phyloP scores from a whole-genome alignment of 2,888 invertebrate genomes.

The Creontiades dilutus region DNA sequence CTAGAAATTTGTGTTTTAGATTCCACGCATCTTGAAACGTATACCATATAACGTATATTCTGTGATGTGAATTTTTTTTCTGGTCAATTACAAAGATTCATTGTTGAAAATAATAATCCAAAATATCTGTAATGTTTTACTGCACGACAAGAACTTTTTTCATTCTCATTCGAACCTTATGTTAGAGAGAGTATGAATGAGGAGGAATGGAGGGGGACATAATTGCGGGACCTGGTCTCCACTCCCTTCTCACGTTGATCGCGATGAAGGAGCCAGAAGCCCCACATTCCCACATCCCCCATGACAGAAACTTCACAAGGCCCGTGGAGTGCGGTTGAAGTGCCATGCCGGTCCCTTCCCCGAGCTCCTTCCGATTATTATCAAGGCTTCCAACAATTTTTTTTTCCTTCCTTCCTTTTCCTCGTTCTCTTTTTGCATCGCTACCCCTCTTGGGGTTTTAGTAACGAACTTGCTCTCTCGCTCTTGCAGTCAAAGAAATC shows the following conservation, averaged over 20 bases:
- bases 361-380: conserved; percentile 57
- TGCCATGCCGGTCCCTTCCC: conserved; percentile 63
- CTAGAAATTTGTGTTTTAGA: not conserved
- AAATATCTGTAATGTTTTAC: too few relatives aligned
- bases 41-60: not conserved
- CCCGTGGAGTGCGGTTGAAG: conserved; percentile 64
- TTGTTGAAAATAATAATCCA: not conserved
- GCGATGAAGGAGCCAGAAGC: conserved; percentile 63
- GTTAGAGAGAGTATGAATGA: not conserved
- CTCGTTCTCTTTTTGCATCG: not conserved
- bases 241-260: conserved; percentile 56
- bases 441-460: not conserved
- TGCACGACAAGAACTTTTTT: too few relatives aligned
- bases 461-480: conserved; percentile 25
- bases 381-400: conserved; percentile 66
- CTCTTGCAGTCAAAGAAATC: conserved; percentile 32
- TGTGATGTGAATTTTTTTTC: not conserved
- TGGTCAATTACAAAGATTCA: not conserved
- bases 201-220: conserved; percentile 37
- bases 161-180: too few relatives aligned
- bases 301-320: conserved; percentile 63
- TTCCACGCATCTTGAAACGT: not conserved
- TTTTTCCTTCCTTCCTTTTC: conserved; percentile 35
- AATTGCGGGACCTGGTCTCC: conserved; percentile 42
- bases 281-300: conserved; percentile 66